These are phyloP conservation scores for Pogonus chalceus DNA, from an alignment of 1,140 invertebrate genomes.

Conservation along the genomic window DNA sequence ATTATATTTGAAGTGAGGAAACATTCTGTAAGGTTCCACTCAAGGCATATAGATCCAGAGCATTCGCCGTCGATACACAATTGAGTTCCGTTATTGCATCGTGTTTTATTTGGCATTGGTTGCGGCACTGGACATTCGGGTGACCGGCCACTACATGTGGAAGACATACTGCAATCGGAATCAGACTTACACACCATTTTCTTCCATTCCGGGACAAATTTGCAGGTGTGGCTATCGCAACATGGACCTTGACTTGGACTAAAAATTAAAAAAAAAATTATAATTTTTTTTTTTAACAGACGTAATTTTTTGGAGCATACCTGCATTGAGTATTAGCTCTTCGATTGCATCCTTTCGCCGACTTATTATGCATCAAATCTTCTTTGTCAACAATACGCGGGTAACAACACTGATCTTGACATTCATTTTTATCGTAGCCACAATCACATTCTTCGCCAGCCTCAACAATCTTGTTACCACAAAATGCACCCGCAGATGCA, in stretches of 20 bases:
- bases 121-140: constrained; percentile 75
- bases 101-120: constrained; percentile 68
- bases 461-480: constrained; percentile 98
- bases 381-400: constrained; percentile 64
- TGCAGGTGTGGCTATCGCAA: constrained; percentile 72
- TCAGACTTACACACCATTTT: constrained; percentile 69
- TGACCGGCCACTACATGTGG: constrained; percentile 74
- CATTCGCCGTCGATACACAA: constrained; percentile 92
- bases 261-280: constrained; percentile 24
- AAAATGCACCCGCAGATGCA: constrained; percentile 88
- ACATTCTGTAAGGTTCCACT: constrained; percentile 90
- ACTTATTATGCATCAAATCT: constrained; percentile 56
- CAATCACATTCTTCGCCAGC: constrained; percentile 97
- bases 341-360: constrained; percentile 70
- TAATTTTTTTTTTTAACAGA: no score
- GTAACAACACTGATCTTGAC: constrained; percentile 89
- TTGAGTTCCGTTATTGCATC: constrained; percentile 74
- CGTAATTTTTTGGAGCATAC: constrained; percentile 33
- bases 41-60: constrained; percentile 87
- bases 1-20: constrained; percentile 80
- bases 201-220: constrained; percentile 56
- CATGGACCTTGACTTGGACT: constrained; percentile 96
- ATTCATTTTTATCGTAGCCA: constrained; percentile 90
- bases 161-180: constrained; percentile 79
- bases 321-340: constrained; percentile 72